Base-by-base conservation (phyloP, 1,140 invertebrate species). In the Melitaea cinxia region DNA sequence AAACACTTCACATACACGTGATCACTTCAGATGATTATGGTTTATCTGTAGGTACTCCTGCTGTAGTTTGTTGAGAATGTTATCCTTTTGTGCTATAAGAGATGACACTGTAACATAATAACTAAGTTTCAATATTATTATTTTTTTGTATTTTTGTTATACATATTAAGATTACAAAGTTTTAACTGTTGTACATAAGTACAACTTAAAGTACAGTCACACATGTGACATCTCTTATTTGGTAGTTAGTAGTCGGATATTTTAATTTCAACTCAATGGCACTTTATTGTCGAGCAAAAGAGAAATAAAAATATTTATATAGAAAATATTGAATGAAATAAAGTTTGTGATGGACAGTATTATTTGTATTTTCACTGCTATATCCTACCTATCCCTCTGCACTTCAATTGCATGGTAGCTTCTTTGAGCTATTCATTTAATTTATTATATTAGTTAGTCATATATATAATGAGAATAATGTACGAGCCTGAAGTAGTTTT, bases 341-440 rank as follows among this genome's bases (percentile, higher is more conserved):
- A 75, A 75, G 52, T 68, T 60, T 75, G 64, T 64, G 68, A 75
- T 66, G 52, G 58, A 72, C 59, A 68, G 23, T 47, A 47, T 47
- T 58, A 56, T 65, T 62, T 75, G 69, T 75, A 70, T 72, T 75
- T 75, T 75, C 33, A 72, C 72, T 72, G 56, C 62, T 67, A 68
- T 70, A 56, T 72, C 73, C 73, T 70, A 62, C 70, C 68, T 64
- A 39, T 64, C 64, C 64, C 64, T 69, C 53, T 21, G 26, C 39
- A 58, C 65, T 67, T 67, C 45, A 39, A 57, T 66, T 67, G 65
- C 65, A 67, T 67, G 65, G 65, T 61, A 67, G 54, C 30, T 28
- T 55, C 35, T 62, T 47, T 49, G 26, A 49, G 55, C 35, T 23
- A 55, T 54, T 39, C 49, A 45, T 49, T 23, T 14, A 15, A 17